Evolutionary conservation across 2,113 vertebrate genomes (phyloP).

Genomic region (Serinus canaria): DNA sequence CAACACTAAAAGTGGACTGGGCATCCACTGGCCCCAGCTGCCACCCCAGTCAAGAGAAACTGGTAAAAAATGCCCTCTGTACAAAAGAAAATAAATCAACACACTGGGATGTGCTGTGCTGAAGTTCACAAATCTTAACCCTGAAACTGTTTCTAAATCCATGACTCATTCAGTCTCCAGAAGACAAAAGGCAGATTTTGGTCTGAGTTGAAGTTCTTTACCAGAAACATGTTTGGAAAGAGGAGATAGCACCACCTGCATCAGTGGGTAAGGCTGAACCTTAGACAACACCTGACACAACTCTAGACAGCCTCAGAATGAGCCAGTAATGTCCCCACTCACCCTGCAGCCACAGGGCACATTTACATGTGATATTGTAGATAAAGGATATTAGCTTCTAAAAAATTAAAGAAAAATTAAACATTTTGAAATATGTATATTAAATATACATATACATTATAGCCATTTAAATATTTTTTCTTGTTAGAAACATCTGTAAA

Average conservation of each 20-base stretch:
- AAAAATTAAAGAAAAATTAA: not conserved
- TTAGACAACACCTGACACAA: not conserved
- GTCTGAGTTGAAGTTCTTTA: not conserved
- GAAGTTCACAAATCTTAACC: not conserved
- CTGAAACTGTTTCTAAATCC: not conserved
- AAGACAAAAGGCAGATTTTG: not conserved
- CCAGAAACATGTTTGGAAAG: not conserved
- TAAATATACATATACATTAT: not conserved
- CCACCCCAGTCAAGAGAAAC: not conserved
- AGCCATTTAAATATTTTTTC: rapidly evolving
- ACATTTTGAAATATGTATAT: not conserved
- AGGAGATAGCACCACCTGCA: not conserved
- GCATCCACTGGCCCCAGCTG: not conserved
- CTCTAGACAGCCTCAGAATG: not conserved
- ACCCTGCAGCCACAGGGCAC: not conserved
- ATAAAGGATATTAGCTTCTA: rapidly evolving
- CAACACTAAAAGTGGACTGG: not conserved
- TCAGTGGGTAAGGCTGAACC: rapidly evolving
- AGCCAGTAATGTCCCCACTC: not conserved
- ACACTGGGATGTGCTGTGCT: not conserved
- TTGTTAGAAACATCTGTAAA: not conserved
- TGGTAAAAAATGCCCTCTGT: not conserved
- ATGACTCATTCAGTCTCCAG: not conserved
- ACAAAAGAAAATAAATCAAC: not conserved
- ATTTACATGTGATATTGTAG: not conserved